Conservation (phyloP, 2,113 vertebrate genomes). For the Etia nguti region DNA sequence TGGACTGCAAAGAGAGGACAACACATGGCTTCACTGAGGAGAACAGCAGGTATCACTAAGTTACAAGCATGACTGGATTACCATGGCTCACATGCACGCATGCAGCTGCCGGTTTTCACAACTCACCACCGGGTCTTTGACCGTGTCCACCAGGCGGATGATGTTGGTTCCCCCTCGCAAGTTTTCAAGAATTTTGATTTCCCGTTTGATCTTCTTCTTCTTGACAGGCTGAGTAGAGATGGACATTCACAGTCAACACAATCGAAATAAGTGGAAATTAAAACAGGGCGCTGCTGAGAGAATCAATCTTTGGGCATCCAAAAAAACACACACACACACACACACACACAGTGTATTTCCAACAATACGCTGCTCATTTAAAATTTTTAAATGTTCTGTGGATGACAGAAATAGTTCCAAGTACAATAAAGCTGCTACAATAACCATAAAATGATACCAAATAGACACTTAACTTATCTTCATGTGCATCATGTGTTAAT, state of each 20-base stretch:
- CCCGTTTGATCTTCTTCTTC: conserved; percentile 99
- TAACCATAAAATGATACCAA: neutral
- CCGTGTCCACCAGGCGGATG: conserved; percentile 95
- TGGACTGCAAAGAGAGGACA: conserved; percentile 81
- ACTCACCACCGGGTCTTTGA: conserved; percentile 98
- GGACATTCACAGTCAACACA: neutral
- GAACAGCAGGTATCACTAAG: conserved; percentile 8
- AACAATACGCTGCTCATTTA: neutral
- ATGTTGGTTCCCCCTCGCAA: conserved; percentile 97
- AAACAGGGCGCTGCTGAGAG: neutral
- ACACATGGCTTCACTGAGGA: conserved; percentile 35
- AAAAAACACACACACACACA: neutral
- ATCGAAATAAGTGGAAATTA: neutral
- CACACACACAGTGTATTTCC: neutral
- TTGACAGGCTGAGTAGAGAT: conserved; percentile 85
- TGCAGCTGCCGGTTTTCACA: neutral
- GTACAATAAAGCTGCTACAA: neutral
- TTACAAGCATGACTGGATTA: conserved; percentile 13
- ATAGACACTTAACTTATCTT: neutral
- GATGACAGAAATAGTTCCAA: neutral
- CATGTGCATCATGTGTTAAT: neutral
- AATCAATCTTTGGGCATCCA: neutral
- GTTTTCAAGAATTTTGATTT: conserved; percentile 98
- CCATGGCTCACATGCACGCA: neutral
- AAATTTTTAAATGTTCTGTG: neutral